Conservation (phyloP, 2,888 invertebrate genomes). For the Oithona nana region DNA sequence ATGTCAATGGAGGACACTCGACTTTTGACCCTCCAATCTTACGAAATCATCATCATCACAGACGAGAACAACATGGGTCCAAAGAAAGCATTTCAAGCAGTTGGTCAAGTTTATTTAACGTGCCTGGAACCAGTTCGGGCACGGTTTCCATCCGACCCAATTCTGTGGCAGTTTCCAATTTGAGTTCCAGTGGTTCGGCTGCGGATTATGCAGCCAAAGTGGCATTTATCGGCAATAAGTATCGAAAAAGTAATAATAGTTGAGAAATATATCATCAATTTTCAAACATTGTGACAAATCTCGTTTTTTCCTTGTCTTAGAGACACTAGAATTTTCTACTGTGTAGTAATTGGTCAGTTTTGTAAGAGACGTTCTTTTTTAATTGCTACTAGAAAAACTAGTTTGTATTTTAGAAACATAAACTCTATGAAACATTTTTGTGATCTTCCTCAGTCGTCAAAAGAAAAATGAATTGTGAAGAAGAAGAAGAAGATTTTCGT, state of each 20-base stretch:
- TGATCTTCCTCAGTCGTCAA: too few relatives aligned
- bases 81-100: constrained; percentile 1
- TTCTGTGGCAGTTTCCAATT: not conserved
- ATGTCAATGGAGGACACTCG: not conserved
- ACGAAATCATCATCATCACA: not conserved
- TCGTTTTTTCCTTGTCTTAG: too few relatives aligned
- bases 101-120: constrained; percentile 14
- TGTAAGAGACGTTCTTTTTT: too few relatives aligned
- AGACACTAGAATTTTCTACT: too few relatives aligned
- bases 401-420: too few relatives aligned
- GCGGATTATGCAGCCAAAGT: not conserved
- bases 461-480: too few relatives aligned
- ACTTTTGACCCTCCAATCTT: not conserved
- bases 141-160: not conserved
- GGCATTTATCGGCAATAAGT: not conserved
- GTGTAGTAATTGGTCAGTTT: too few relatives aligned
- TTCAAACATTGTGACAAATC: too few relatives aligned
- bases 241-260: not conserved
- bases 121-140: not conserved
- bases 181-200: not conserved
- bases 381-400: too few relatives aligned
- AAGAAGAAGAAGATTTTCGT: too few relatives aligned
- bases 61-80: not conserved
- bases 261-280: too few relatives aligned
- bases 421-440: too few relatives aligned